phyloP scores from a whole-genome alignment of 2,797 vertebrate genomes.

The Enteromius viviparus region DNA sequence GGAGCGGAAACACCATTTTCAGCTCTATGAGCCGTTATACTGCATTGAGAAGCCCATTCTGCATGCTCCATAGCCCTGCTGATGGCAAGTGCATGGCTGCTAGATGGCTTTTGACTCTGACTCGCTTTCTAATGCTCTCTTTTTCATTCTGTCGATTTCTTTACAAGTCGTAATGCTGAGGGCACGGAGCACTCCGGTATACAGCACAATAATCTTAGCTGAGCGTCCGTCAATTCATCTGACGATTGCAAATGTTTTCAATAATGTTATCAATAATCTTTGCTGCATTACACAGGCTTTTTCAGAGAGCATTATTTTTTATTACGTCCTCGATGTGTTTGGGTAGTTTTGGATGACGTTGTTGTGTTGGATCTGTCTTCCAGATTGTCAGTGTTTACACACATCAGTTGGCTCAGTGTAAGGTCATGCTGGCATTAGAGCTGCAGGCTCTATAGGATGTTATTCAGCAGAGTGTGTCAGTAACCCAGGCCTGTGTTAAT shows the following conservation, averaged over 20 bases:
- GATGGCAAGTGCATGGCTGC: conserved; percentile 74
- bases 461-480: conserved; percentile 52
- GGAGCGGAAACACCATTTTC: conserved; percentile 83
- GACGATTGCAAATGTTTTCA: background rate
- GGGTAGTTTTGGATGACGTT: background rate
- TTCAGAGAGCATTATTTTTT: background rate
- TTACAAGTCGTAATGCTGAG: conserved; percentile 55
- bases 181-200: conserved; percentile 71
- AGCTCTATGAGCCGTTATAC: conserved; percentile 83
- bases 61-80: conserved; percentile 76
- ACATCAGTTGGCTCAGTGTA: conserved; percentile 21
- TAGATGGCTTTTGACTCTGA: conserved; percentile 74
- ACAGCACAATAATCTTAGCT: conserved; percentile 65
- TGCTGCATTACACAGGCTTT: background rate
- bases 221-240: background rate
- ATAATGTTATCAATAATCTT: conserved; percentile 6
- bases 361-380: background rate
- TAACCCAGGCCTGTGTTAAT: conserved; percentile 57
- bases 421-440: conserved; percentile 49
- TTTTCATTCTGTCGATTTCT: conserved; percentile 78
- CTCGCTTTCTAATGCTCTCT: conserved; percentile 51
- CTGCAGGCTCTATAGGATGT: conserved; percentile 42
- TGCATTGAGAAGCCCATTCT: conserved; percentile 80
- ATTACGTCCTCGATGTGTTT: background rate
- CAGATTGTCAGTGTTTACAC: conserved; percentile 45